Conservation (phyloP, 2,888 invertebrate species). For the Pardosa pseudoannulata region DNA sequence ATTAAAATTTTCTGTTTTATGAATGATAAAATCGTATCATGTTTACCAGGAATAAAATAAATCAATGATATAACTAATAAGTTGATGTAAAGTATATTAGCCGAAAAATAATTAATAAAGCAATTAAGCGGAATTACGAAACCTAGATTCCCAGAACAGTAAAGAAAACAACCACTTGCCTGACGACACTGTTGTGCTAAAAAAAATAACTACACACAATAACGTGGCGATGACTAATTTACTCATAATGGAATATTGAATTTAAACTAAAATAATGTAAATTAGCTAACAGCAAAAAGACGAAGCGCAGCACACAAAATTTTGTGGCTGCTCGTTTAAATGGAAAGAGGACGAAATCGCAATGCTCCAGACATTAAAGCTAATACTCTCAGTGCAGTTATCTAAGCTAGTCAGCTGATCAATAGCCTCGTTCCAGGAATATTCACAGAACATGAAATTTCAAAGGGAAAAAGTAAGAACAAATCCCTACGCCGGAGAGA, state of each 20-base stretch:
- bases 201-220: background rate
- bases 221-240: background rate
- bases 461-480: too few relatives aligned
- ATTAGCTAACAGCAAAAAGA: background rate
- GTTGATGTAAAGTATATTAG: too few relatives aligned
- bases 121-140: too few relatives aligned
- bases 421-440: background rate
- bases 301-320: background rate
- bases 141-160: too few relatives aligned
- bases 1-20: too few relatives aligned
- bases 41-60: too few relatives aligned
- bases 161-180: slow-evolving; percentile 6
- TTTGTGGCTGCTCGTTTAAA: background rate
- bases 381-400: slow-evolving; percentile 31
- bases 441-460: too few relatives aligned
- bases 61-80: too few relatives aligned
- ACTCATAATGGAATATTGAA: background rate
- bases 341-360: background rate
- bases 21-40: too few relatives aligned
- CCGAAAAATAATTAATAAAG: too few relatives aligned
- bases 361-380: slow-evolving; percentile 28
- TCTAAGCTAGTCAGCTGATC: slow-evolving; percentile 44
- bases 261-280: background rate
- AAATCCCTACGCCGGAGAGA: too few relatives aligned
- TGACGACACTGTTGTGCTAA: slow-evolving; percentile 6